A percentile compares a stretch with the other conserved stretches of the same genome.
These are phyloP conservation scores for Cerceris ruficornis DNA, from an alignment of 2,888 invertebrate genomes.

Conservation along the genomic window DNA sequence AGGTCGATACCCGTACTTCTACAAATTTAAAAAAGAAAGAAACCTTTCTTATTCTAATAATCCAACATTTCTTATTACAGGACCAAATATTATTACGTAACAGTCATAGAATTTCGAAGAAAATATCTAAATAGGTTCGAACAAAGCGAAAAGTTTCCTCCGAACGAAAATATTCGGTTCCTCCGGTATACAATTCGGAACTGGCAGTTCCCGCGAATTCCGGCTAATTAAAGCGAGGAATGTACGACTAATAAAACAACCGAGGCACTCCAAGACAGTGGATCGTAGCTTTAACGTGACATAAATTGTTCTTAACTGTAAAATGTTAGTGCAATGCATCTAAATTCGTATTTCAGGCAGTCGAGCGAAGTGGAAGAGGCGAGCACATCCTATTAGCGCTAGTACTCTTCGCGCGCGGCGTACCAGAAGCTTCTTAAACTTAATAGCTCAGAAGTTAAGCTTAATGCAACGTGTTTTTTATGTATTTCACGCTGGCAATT, in stretches of 20 bases:
- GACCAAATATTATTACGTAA: no score
- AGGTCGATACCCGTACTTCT: no score
- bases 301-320: neutral
- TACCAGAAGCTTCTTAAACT: conserved; percentile 57
- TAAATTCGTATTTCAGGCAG: conserved; percentile 41
- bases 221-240: no score
- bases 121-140: no score
- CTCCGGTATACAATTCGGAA: no score
- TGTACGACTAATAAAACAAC: neutral
- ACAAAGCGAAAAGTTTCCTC: no score
- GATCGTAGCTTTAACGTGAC: neutral
- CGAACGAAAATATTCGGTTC: no score
- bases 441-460: conserved; percentile 59
- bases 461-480: conserved; percentile 42
- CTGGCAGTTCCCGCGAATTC: no score
- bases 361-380: conserved; percentile 14
- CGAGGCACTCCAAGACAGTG: neutral
- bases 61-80: no score
- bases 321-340: conserved; percentile 17
- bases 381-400: conserved; percentile 50
- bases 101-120: no score
- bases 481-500: conserved; percentile 17
- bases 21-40: no score
- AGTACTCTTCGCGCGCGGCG: conserved; percentile 29
- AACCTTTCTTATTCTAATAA: no score